These are phyloP conservation scores for Vimba vimba DNA, from an alignment of 2,113 vertebrate species.

Conservation along the genomic window DNA sequence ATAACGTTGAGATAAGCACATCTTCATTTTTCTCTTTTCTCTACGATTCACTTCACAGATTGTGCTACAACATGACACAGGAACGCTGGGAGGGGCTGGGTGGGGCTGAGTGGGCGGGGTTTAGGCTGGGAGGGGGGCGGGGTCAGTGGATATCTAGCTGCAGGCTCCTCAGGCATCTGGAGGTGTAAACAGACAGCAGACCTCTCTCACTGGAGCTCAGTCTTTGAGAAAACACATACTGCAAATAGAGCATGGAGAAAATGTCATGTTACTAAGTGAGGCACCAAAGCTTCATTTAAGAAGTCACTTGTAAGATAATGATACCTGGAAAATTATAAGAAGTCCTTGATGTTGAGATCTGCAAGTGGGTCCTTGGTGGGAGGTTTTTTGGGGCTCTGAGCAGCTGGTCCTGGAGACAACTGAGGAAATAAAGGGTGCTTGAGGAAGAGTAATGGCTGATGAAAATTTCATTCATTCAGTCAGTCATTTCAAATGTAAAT, in stretches of 20 bases:
- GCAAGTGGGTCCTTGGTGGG: conserved; percentile 96
- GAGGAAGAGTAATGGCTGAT: no score
- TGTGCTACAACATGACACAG: conserved; percentile 91
- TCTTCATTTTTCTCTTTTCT: conserved; percentile 65
- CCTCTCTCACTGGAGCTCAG: conserved; percentile 58
- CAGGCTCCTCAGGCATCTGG: conserved; percentile 82
- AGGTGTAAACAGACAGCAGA: conserved; percentile 67
- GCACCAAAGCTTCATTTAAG: not conserved
- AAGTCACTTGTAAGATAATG: not conserved
- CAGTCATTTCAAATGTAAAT: no score
- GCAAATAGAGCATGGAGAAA: conserved; percentile 10
- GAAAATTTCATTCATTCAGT: no score
- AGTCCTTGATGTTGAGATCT: conserved; percentile 99
- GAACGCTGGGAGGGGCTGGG: not conserved
- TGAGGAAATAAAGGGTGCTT: conserved; percentile 63
- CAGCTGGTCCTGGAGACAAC: conserved; percentile 93
- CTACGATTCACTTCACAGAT: conserved; percentile 94
- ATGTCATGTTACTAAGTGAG: not conserved
- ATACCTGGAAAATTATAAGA: conserved; percentile 90
- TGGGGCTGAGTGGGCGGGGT: conserved; percentile 68
- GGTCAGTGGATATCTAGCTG: conserved; percentile 76
- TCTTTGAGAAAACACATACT: conserved; percentile 23
- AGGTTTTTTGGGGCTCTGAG: conserved; percentile 97
- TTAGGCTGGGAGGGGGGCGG: conserved; percentile 73
- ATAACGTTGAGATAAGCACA: conserved; percentile 90